phyloP scores from a whole-genome alignment of 2,113 vertebrate genomes.

The Anolis sagrei region DNA sequence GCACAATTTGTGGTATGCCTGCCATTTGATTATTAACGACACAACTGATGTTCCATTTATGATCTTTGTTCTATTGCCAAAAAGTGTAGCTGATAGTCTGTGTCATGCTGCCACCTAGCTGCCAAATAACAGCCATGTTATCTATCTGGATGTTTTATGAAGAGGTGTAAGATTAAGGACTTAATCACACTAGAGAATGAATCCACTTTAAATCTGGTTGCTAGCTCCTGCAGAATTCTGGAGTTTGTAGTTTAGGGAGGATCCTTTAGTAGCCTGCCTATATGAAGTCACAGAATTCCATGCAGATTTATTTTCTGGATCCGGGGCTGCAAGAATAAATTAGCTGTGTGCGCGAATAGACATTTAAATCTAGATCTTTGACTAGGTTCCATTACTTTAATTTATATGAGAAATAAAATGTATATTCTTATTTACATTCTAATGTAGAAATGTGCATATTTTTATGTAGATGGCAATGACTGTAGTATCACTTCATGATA shows the following conservation, averaged over 20 bases:
- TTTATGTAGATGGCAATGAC: background rate
- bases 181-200: no score
- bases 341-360: background rate
- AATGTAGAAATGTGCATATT: background rate
- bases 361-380: background rate
- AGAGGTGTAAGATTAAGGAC: no score
- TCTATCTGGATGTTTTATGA: background rate
- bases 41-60: background rate
- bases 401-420: background rate
- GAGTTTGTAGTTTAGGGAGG: no score
- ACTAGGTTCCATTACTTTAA: background rate
- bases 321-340: background rate
- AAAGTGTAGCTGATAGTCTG: background rate
- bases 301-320: background rate
- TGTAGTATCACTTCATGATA: background rate
- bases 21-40: background rate
- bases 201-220: no score
- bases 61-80: background rate
- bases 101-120: slow-evolving; percentile 24
- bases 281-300: background rate
- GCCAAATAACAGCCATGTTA: background rate
- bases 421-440: background rate
- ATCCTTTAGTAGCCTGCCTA: no score
- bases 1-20: background rate
- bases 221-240: no score